Base-by-base conservation (phyloP, 2,797 vertebrate genomes). In the Argya squamiceps region DNA sequence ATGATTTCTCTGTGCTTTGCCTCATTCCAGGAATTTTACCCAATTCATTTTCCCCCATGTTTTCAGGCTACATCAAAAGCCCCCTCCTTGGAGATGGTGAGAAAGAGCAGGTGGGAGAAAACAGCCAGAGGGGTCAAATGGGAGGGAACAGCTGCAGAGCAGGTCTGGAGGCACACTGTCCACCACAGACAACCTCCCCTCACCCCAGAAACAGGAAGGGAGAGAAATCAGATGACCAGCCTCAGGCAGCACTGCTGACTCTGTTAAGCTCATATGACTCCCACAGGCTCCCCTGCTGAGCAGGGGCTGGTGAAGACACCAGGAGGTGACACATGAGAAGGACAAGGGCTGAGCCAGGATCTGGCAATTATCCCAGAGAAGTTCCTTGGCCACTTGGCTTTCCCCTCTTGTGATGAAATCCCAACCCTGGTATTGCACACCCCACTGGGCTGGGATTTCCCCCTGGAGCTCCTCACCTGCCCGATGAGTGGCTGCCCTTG, bases 401-500 rank as follows among this genome's bases (percentile, higher is more conserved):
- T 79, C 43, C 69, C 76, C 19, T 44, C 5, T 17, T 0, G 1
- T 0, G 4, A 63, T 56, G 50, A 92, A 94, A 94, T 82, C 69
- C 44, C 71, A 76, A 0, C 43, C 34, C 50, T 41, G 60, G 32
- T 59, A 36, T 24, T 52, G 85, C 83, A 65, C 73, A 92, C 16
- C 11, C 22, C 39, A 0, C 0, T 0, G 49, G 67, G 52, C 69
- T 46, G 53, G 59, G 83, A 59, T 77, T 76, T 84, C 37, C 30
- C 73, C 34, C 37, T 1, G 3, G 32, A 65, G 81, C 58, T 67
- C 22, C 95, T 95, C 95, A 99, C 99, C 98, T 98, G 97, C 80
- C 99, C 99, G 10, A 99, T 98, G 15, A 99, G 98, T 0, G 97
- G 96, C 55, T 98, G 97, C 68, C 98, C 99, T 39, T 98, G 96